Evolutionary conservation across 2,888 invertebrate species (phyloP).

Genomic region (Brenthis daphne): DNA sequence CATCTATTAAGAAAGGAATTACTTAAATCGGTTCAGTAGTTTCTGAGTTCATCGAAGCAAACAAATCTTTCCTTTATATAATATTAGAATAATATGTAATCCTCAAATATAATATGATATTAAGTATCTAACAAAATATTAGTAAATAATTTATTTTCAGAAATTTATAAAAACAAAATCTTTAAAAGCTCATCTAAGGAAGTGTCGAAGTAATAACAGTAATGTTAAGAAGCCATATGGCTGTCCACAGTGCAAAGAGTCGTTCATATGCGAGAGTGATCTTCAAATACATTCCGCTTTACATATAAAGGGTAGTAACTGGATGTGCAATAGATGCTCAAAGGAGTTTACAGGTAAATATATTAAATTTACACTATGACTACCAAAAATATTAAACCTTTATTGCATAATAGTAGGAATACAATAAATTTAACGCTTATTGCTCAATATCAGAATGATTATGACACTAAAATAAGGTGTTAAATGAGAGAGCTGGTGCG

Average conservation of each 20-base stretch:
- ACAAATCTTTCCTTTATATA: no score
- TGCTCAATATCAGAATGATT: no score
- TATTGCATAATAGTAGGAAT: neutral
- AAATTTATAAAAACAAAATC: slow-evolving; percentile 53
- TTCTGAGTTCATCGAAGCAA: no score
- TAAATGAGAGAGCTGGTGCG: no score
- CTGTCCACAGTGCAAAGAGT: slow-evolving; percentile 71
- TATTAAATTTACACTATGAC: neutral
- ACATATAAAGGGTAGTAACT: slow-evolving; percentile 60
- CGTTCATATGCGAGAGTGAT: slow-evolving; percentile 74
- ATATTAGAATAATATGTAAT: no score
- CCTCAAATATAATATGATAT: no score
- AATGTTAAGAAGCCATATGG: slow-evolving; percentile 42
- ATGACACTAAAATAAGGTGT: no score
- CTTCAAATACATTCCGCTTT: slow-evolving; percentile 72
- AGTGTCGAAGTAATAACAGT: slow-evolving; percentile 43
- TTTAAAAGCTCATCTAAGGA: slow-evolving; percentile 52
- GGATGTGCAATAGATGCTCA: slow-evolving; percentile 72
- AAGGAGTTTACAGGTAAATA: slow-evolving; percentile 74
- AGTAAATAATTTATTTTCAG: slow-evolving; percentile 48
- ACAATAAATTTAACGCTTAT: no score
- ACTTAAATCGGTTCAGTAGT: no score
- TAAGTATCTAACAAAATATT: neutral
- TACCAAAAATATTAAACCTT: neutral
- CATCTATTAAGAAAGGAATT: no score